A percentile compares a stretch with the other conserved stretches of the same genome.
Conservation (phyloP, 1,140 invertebrate genomes). For the Philopotamus ludificatus region DNA sequence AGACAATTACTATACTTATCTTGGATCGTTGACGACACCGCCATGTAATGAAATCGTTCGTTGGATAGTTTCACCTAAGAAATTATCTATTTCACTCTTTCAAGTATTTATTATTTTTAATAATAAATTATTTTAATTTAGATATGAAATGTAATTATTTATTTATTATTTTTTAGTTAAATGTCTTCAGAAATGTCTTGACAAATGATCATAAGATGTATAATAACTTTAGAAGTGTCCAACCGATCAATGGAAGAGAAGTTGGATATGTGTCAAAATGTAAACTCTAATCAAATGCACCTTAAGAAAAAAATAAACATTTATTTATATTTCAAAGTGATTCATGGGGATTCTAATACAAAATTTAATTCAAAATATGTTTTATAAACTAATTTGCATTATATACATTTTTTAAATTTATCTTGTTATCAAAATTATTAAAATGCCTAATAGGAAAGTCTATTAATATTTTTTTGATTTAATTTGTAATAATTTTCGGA, state of each 20-base stretch:
- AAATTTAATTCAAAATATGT: too few species aligned
- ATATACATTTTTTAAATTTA: too few species aligned
- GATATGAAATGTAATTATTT: neutral
- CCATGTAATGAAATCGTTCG: conserved; percentile 62
- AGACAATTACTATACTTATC: neutral
- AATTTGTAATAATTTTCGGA: too few species aligned
- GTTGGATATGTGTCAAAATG: too few species aligned
- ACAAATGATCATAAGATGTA: conserved; percentile 1
- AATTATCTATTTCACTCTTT: neutral
- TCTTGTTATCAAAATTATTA: too few species aligned
- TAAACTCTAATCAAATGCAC: too few species aligned
- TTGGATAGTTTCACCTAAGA: conserved; percentile 58
- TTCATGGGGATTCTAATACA: too few species aligned
- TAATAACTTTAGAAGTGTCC: conserved; percentile 10
- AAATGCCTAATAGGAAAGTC: too few species aligned
- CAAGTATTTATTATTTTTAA: conserved; percentile 18
- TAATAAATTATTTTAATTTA: neutral
- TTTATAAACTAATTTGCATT: too few species aligned
- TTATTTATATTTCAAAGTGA: too few species aligned
- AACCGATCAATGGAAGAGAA: conserved; percentile 19
- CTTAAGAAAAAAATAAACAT: too few species aligned
- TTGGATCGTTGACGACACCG: neutral
- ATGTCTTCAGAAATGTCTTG: conserved; percentile 7
- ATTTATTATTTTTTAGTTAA: conserved; percentile 14
- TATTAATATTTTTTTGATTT: too few species aligned